Conservation (phyloP, 1,140 invertebrate species). For the Wiebesia pumilae region DNA sequence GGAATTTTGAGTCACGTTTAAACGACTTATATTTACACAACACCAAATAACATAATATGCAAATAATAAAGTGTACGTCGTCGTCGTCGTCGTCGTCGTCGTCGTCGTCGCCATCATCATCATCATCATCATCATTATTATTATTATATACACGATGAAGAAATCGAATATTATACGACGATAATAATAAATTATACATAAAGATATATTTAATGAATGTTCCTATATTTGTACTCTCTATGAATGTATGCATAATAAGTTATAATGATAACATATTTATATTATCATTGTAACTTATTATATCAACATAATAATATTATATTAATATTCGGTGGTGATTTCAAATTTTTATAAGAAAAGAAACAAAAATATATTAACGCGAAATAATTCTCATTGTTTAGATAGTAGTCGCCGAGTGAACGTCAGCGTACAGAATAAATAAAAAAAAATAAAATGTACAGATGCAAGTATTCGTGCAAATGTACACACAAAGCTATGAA, state of each 20-base stretch:
- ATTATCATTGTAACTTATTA: too few species aligned
- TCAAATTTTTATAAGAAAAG: constrained; percentile 70
- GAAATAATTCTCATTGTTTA: constrained; percentile 59
- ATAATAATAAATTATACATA: constrained; percentile 65
- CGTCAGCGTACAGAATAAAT: constrained; percentile 36
- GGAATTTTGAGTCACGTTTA: constrained; percentile 71
- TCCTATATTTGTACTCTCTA: constrained; percentile 74
- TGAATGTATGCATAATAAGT: constrained; percentile 65
- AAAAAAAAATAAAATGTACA: constrained; percentile 4
- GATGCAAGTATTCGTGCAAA: too few species aligned
- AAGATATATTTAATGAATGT: constrained; percentile 76
- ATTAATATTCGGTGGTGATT: constrained; percentile 74
- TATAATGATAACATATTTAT: too few species aligned
- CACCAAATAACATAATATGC: constrained; percentile 70
- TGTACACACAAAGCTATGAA: constrained; percentile 1
- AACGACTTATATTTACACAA: constrained; percentile 66
- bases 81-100: constrained; percentile 38
- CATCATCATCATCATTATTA: constrained; percentile 45
- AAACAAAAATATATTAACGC: constrained; percentile 52
- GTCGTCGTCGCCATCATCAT: neutral
- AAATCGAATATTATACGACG: constrained; percentile 60
- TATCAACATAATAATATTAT: too few species aligned
- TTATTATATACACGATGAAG: constrained; percentile 60
- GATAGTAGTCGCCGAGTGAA: constrained; percentile 55
- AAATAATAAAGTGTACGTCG: constrained; percentile 50